phyloP scores from a whole-genome alignment of 2,888 invertebrate genomes.

The Lysandra bellargus region DNA sequence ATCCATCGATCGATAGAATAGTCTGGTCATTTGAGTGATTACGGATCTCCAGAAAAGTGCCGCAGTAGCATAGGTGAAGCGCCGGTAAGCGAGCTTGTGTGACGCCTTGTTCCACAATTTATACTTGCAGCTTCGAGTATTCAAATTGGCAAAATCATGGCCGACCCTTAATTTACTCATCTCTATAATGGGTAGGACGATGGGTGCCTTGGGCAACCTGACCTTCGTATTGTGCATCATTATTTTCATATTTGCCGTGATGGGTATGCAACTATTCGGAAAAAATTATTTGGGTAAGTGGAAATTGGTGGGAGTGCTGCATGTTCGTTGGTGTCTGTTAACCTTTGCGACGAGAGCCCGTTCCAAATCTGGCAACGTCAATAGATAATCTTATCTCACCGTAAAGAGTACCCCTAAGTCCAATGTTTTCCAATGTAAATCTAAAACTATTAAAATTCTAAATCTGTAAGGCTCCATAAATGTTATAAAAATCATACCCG shows the following conservation, averaged over 20 bases:
- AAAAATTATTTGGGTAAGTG: conserved; percentile 92
- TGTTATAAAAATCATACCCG: neutral
- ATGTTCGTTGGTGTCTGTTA: conserved; percentile 77
- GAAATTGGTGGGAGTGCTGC: conserved; percentile 78
- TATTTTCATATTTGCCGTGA: conserved; percentile 98
- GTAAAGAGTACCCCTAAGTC: neutral
- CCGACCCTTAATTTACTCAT: conserved; percentile 96
- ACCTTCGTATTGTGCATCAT: conserved; percentile 97
- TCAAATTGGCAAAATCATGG: conserved; percentile 98
- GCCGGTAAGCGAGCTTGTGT: conserved; percentile 80
- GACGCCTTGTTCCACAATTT: conserved; percentile 81
- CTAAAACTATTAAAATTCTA: neutral
- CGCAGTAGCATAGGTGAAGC: conserved; percentile 80
- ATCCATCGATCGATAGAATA: conserved; percentile 24
- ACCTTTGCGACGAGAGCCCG: conserved; percentile 64
- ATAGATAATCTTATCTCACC: neutral
- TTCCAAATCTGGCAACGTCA: conserved; percentile 14
- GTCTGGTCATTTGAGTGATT: conserved; percentile 53
- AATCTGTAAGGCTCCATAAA: neutral
- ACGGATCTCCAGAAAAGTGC: conserved; percentile 58
- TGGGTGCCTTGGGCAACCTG: conserved; percentile 96
- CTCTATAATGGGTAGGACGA: conserved; percentile 96
- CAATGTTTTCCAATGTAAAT: neutral
- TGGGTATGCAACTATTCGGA: conserved; percentile 98
- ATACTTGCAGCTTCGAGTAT: conserved; percentile 92